phyloP scores from a whole-genome alignment of 2,113 vertebrate species.

The Tychaedon coryphoeus region DNA sequence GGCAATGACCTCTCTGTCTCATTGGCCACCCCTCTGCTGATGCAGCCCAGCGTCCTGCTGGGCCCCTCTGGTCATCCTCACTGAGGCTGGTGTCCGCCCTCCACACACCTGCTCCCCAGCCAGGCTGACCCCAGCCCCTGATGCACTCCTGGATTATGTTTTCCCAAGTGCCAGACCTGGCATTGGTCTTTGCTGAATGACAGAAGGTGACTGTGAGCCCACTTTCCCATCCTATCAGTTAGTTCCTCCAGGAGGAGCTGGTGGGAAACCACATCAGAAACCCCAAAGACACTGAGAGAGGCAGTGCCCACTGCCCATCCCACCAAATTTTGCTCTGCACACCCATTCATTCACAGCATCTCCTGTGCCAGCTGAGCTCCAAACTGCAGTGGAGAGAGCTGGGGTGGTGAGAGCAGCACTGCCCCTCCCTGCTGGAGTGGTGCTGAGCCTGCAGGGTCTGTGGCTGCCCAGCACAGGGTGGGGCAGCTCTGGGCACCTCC shows the following conservation, averaged over 20 bases:
- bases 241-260: too few species aligned
- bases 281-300: neutral
- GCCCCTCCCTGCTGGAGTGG: neutral
- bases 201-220: neutral
- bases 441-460: too few species aligned
- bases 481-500: neutral
- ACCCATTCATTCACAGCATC: neutral
- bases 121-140: neutral
- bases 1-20: neutral
- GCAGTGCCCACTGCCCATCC: fast-evolving
- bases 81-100: neutral
- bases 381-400: fast-evolving
- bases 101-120: neutral
- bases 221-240: neutral
- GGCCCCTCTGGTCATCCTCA: neutral
- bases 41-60: neutral
- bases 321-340: too few species aligned
- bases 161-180: neutral
- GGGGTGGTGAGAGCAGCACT: fast-evolving
- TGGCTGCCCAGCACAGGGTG: too few species aligned
- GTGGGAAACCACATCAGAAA: neutral
- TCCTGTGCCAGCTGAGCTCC: neutral
- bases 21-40: neutral
- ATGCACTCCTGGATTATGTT: neutral
- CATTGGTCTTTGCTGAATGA: neutral